Base-by-base conservation (phyloP, 1,140 invertebrate genomes). In the Ephestia elutella region DNA sequence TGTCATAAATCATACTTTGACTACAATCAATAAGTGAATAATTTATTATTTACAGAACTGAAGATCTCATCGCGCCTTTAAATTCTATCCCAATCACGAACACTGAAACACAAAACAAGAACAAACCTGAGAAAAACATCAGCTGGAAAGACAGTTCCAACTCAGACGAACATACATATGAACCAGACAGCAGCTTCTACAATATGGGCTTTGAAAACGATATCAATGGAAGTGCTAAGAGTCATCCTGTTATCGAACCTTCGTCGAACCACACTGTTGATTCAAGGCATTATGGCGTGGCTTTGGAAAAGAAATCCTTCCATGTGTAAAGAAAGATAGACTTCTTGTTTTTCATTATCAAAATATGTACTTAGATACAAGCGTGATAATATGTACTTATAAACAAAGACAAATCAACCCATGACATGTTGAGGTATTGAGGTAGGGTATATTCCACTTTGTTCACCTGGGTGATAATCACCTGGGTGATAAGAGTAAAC, bases 201-300 rank as follows among this genome's bases (percentile, higher is more conserved):
- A 60, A 62, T 20, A 49, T 44, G 11, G 48, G 51, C 18, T 66
- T 54, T 49, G 54, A 59, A 59, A 54, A 49, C 13, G 57, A 57
- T 15, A 54, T 56, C 30, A 61, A 59, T 20, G 38, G 17, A 28
- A 7, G 18, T 25, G 55, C 8, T 21, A 61, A n/a, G 2, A 56
- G 30, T 10, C 55, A 19, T 28, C 63, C 70, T 10, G 64, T 65
- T 18, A 49, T 73, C 28, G 68, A 73, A 30, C 70, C 70, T 0
- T 73, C 70, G 1, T 54, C 62, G 7, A 68, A 56, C 49, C 50
- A 44, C 9, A 73, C 65, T 5, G 68, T 68, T 4, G 61, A 70
- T 13, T 18, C 60, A 4, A 70, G 63, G 11, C 54, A 25, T 25
- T 18, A 21, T 19, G 35, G 35, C 4, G 28, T 62, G 0, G 17